Evolutionary conservation across 2,888 invertebrate species (phyloP).

Genomic region (Octonoba sinensis): DNA sequence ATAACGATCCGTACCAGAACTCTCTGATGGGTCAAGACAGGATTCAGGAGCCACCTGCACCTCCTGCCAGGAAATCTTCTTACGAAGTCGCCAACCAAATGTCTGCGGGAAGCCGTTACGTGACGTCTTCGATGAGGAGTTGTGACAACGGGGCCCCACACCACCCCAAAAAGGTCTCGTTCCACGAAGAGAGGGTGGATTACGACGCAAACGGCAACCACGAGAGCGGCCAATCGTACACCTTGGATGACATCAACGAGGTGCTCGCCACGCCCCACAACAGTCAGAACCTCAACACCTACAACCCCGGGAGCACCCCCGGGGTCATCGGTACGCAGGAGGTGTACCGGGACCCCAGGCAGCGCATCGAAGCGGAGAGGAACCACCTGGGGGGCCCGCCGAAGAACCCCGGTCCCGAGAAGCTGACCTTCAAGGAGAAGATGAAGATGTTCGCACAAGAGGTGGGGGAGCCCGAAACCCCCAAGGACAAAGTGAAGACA

Average conservation of each 20-base stretch:
- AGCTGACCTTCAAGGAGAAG: slow-evolving; percentile 96
- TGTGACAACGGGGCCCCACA: slow-evolving; percentile 40
- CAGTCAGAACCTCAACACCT: slow-evolving; percentile 63
- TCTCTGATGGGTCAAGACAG: slow-evolving; percentile 34
- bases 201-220: slow-evolving; percentile 67
- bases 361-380: slow-evolving; percentile 86
- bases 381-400: slow-evolving; percentile 74
- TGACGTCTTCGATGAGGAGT: slow-evolving; percentile 48
- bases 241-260: slow-evolving; percentile 67
- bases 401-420: slow-evolving; percentile 80
- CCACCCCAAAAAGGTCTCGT: slow-evolving; percentile 71
- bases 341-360: slow-evolving; percentile 94
- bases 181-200: slow-evolving; percentile 69
- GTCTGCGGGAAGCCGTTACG: slow-evolving; percentile 56
- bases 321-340: slow-evolving; percentile 98
- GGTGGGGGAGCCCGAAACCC: slow-evolving; percentile 91
- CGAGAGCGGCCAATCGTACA: slow-evolving; percentile 72
- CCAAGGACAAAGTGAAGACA: slow-evolving; percentile 95
- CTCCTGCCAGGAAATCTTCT: slow-evolving; percentile 90
- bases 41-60: slow-evolving; percentile 73
- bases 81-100: slow-evolving; percentile 85
- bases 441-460: slow-evolving; percentile 99
- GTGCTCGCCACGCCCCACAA: slow-evolving; percentile 65
- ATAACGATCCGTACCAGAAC: slow-evolving; percentile 29
- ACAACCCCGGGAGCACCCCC: slow-evolving; percentile 80